Evolutionary conservation across 1,140 invertebrate genomes (phyloP).

Genomic region (Orchestia grillus): DNA sequence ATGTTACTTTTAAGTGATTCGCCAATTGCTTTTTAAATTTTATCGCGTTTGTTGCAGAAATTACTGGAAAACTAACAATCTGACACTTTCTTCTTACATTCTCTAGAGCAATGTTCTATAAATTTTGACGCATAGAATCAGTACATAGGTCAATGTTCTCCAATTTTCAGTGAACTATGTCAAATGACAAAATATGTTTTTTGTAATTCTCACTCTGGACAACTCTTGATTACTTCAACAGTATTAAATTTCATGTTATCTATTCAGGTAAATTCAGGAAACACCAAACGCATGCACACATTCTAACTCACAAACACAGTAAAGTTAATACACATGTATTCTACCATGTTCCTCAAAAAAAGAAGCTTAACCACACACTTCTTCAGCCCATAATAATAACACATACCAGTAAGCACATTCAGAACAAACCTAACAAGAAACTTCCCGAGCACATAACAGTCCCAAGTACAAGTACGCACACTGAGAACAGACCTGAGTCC

Average conservation of each 20-base stretch:
- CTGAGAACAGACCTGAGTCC: constrained; percentile 62
- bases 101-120: not conserved
- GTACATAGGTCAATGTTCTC: not conserved
- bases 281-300: not conserved
- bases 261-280: not conserved
- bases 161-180: not conserved
- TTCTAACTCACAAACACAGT: not conserved
- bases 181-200: not conserved
- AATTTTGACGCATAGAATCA: not conserved
- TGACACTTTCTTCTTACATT: not conserved
- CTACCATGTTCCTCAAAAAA: not conserved
- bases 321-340: not conserved
- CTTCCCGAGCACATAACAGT: not conserved
- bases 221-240: not conserved
- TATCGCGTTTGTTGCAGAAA: not conserved
- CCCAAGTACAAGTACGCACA: not conserved
- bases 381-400: not conserved
- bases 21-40: not conserved
- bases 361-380: not conserved
- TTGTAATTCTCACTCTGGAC: not conserved
- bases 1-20: not conserved
- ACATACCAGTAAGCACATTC: not conserved
- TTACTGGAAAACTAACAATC: not conserved
- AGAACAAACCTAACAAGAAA: constrained; percentile 61
- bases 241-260: not conserved